phyloP scores from a whole-genome alignment of 1,140 invertebrate genomes.

The Rhynchophorus ferrugineus region DNA sequence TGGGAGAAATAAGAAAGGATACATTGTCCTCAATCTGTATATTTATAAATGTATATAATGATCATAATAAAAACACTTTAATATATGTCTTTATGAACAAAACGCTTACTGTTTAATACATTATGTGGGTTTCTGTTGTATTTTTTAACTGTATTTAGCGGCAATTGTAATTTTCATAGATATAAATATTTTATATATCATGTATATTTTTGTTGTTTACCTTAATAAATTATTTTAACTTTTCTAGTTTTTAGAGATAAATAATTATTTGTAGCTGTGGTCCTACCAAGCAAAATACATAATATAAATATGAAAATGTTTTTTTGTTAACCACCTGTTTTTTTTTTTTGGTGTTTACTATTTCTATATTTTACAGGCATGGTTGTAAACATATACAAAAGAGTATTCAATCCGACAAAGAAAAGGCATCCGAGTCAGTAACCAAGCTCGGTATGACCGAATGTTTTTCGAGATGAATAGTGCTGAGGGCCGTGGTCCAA shows the following conservation, averaged over 20 bases:
- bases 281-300: slow-evolving; percentile 34
- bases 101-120: slow-evolving; percentile 26
- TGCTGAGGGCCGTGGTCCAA: too few species aligned
- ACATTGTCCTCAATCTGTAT: slow-evolving; percentile 28
- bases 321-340: slow-evolving; percentile 7
- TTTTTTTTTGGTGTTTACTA: too few species aligned
- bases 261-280: slow-evolving; percentile 35
- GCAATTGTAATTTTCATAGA: slow-evolving; percentile 30
- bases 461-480: too few species aligned
- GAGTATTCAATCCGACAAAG: too few species aligned
- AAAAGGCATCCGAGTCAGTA: too few species aligned
- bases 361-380: too few species aligned
- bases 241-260: slow-evolving; percentile 27
- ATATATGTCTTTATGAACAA: slow-evolving; percentile 23
- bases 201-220: slow-evolving; percentile 35
- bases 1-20: slow-evolving; percentile 6
- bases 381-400: too few species aligned
- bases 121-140: slow-evolving; percentile 29
- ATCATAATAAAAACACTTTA: slow-evolving; percentile 29
- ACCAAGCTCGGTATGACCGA: too few species aligned
- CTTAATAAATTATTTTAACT: slow-evolving; percentile 34
- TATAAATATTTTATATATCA: slow-evolving; percentile 30
- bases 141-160: slow-evolving; percentile 28
- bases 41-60: slow-evolving; percentile 31
- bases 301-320: slow-evolving; percentile 28